phyloP scores from a whole-genome alignment of 2,113 vertebrate species.

The Zosterops japonicus region DNA sequence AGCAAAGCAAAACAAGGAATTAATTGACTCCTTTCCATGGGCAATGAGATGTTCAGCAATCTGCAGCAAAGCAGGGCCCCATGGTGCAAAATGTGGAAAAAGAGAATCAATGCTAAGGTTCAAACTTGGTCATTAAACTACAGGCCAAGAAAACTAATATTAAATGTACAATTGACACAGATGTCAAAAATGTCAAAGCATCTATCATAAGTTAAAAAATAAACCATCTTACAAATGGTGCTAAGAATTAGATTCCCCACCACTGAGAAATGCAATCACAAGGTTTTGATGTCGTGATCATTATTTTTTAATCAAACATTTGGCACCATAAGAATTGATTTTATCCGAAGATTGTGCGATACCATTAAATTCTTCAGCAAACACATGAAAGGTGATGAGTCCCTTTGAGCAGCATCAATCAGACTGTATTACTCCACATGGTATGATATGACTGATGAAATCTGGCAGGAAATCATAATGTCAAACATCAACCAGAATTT shows the following conservation, averaged over 20 bases:
- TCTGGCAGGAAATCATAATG: not conserved
- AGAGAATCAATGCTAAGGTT: not conserved
- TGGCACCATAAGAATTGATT: not conserved
- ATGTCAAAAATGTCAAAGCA: not conserved
- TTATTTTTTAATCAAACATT: not conserved
- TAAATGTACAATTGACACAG: not conserved
- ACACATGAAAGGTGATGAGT: not conserved
- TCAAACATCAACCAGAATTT: not conserved
- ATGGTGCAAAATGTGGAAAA: fast-evolving
- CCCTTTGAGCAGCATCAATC: conserved; percentile 1
- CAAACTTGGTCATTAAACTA: not conserved
- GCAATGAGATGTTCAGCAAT: not conserved
- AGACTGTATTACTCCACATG: not conserved
- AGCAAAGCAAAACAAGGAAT: not conserved
- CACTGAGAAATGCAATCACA: not conserved
- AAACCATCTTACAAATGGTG: not conserved
- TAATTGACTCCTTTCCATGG: not conserved
- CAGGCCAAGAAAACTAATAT: not conserved
- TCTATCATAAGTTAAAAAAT: not conserved
- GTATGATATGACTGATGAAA: conserved; percentile 1
- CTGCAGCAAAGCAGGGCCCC: not conserved
- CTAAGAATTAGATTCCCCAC: not conserved
- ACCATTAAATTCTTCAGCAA: not conserved
- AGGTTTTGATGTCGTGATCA: not conserved
- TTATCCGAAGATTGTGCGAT: not conserved